Evolutionary conservation across 2,888 invertebrate genomes (phyloP).

Genomic region (Cephus spinipes): DNA sequence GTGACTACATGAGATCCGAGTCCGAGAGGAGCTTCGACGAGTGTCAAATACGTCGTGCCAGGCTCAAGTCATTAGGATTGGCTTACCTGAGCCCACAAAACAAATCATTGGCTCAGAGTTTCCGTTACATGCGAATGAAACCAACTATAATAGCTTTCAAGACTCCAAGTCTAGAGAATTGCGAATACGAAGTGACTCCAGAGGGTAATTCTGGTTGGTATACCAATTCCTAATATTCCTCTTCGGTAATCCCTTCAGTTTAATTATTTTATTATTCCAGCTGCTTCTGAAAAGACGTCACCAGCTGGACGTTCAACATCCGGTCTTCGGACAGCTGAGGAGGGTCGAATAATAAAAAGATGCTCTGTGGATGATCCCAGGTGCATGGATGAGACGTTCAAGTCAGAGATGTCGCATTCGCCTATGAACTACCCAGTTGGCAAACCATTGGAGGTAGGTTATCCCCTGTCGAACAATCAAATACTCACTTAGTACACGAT

Average conservation of each 20-base stretch:
- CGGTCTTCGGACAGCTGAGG: not conserved
- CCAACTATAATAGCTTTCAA: slow-evolving; percentile 90
- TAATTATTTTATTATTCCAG: not conserved
- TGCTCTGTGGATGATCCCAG: not conserved
- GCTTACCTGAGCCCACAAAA: slow-evolving; percentile 83
- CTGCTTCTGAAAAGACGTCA: not conserved
- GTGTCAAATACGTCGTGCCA: slow-evolving; percentile 74
- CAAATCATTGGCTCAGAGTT: slow-evolving; percentile 84
- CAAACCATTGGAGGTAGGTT: slow-evolving; percentile 82
- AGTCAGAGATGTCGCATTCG: slow-evolving; percentile 35
- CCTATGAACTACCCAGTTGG: slow-evolving; percentile 79
- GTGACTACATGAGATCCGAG: slow-evolving; percentile 81
- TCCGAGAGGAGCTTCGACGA: slow-evolving; percentile 83
- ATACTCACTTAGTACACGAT: not conserved
- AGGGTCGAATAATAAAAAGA: not conserved
- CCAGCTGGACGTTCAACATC: not conserved
- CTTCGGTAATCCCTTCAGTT: not conserved
- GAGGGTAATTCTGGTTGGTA: slow-evolving; percentile 51
- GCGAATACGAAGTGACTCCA: slow-evolving; percentile 65
- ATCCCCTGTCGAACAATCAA: not conserved
- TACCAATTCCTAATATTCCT: not conserved
- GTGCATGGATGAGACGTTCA: not conserved
- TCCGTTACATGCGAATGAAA: slow-evolving; percentile 90
- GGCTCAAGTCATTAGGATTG: slow-evolving; percentile 74
- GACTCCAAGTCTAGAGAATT: slow-evolving; percentile 82